Base-by-base conservation (phyloP, 2,113 vertebrate genomes). In the Holacanthus passer region DNA sequence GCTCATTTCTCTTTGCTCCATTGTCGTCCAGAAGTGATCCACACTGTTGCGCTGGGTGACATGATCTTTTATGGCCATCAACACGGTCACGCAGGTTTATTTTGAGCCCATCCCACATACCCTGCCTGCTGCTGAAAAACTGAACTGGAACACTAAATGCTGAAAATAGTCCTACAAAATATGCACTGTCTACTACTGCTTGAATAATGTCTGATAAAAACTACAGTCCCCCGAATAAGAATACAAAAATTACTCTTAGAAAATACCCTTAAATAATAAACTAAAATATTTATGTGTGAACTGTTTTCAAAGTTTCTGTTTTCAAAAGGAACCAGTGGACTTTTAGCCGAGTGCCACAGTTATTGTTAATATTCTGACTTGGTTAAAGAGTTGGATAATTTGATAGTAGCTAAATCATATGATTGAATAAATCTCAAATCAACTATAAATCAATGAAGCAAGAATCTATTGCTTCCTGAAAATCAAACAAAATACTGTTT, bases 101-200 rank as follows among this genome's bases (percentile, higher is more conserved):
- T 84, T 84, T 79, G 45, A 73, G 63, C 19, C 2, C 12, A 63
- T 53, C 58, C 47, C 43, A 72, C 27, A 31, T 20, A 52, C 7
- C 7, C 27, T 24, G 20, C 8, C 59, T 13, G 45, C 52, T 59
- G 55, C 20, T 1, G 12, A 16, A 52, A 63, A 55, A n/a, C n/a
- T n/a, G n/a, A 68, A 66, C 29, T 1, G 9, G 27, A 55, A 4
- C 58, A 13, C 17, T 4, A 19, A 53, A 53, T 32, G 31, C 55
- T 62, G 20, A 45, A 72, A 72, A 56, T 47, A 55, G 16, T 52
- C 19, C 37, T 7, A 13, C 27, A 10, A 12, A 48, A 43, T n/a
- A 47, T 32, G 5, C 24, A 16, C 19, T 7, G 3, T 47, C 35
- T 13, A 14, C 27, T 47, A 6, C 69, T 37, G 37, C 8, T 16